Conservation (phyloP, 2,888 invertebrate genomes). For the Unio delphinus region DNA sequence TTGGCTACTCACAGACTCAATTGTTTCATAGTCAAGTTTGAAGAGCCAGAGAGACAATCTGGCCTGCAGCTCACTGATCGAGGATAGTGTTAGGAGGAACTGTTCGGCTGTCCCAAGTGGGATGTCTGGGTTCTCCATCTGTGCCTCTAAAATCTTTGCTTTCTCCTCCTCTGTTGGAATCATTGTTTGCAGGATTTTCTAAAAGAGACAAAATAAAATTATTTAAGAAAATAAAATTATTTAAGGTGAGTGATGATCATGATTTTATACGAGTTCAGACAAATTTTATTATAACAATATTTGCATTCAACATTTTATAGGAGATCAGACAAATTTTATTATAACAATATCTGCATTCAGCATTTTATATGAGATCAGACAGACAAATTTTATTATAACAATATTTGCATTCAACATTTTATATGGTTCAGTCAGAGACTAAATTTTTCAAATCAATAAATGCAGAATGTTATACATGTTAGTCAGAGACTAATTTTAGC, state of each 20-base stretch:
- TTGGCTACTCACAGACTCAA: conserved; percentile 81
- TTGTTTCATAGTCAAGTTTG: conserved; percentile 97
- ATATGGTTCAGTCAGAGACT: no score
- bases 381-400: not conserved
- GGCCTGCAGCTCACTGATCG: conserved; percentile 94
- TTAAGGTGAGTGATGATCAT: not conserved
- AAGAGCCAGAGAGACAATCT: conserved; percentile 97
- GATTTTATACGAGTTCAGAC: not conserved
- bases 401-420: not conserved
- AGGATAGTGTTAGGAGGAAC: conserved; percentile 95
- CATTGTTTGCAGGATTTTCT: conserved; percentile 95
- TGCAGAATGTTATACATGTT: no score
- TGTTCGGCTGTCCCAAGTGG: conserved; percentile 97
- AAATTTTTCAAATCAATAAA: no score
- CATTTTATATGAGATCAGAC: not conserved
- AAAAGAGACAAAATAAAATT: conserved; percentile 43
- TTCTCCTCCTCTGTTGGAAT: conserved; percentile 97
- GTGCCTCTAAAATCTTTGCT: conserved; percentile 95
- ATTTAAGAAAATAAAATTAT: not conserved
- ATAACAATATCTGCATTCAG: not conserved
- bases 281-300: not conserved
- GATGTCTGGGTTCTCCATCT: conserved; percentile 88
- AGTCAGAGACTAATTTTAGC: no score
- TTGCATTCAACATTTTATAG: not conserved
- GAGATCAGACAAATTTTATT: not conserved